These are phyloP conservation scores for Maccullochella peelii DNA, from an alignment of 2,113 vertebrate genomes.

Conservation along the genomic window DNA sequence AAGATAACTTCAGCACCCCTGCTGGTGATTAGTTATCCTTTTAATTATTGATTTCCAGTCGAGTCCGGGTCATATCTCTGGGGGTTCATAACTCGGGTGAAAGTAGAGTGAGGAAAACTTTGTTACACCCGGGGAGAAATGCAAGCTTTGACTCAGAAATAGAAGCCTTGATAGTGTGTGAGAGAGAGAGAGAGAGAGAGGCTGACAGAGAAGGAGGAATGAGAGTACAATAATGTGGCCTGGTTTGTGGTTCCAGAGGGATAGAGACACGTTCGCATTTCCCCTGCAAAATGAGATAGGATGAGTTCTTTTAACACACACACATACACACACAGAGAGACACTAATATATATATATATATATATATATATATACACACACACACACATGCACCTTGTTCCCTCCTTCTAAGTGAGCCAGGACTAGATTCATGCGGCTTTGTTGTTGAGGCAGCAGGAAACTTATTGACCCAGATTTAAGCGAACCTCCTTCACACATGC, in stretches of 20 bases:
- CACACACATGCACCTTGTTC: constrained; percentile 47
- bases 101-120: constrained; percentile 51
- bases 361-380: constrained; percentile 27
- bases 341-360: constrained; percentile 30
- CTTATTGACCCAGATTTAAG: constrained; percentile 76
- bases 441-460: constrained; percentile 80
- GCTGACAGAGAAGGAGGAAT: constrained; percentile 36
- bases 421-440: constrained; percentile 62
- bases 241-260: constrained; percentile 81
- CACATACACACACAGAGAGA: constrained; percentile 24
- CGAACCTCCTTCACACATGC: constrained; percentile 39
- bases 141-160: constrained; percentile 65
- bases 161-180: constrained; percentile 47
- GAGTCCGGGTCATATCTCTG: constrained; percentile 28
- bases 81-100: constrained; percentile 3
- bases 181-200: constrained; percentile 3
- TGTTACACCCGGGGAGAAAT: constrained; percentile 38
- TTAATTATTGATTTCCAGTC: constrained; percentile 32
- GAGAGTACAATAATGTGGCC: constrained; percentile 71
- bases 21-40: constrained; percentile 4
- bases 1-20: background rate
- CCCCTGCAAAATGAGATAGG: constrained; percentile 72
- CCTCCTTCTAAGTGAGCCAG: constrained; percentile 54
- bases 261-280: constrained; percentile 68
- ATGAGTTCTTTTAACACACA: constrained; percentile 67